Percentiles rank a stretch among this genome's conserved stretches.
Evolutionary conservation across 2,888 invertebrate genomes (phyloP).

Genomic region (Acronicta aceris): DNA sequence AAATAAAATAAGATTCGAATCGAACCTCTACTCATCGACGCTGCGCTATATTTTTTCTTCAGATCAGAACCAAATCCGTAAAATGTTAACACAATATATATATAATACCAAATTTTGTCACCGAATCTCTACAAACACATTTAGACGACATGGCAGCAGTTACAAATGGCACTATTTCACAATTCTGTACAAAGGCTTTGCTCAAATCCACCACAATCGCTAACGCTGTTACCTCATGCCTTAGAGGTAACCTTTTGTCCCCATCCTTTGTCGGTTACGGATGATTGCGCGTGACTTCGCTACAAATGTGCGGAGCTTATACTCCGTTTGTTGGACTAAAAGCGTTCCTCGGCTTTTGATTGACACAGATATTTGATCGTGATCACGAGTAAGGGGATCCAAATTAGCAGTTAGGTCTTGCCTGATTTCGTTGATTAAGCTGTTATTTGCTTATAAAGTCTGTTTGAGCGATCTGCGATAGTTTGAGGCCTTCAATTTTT

Average conservation of each 20-base stretch:
- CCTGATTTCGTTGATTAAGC: slow-evolving; percentile 43
- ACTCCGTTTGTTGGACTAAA: slow-evolving; percentile 73
- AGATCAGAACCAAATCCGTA: not conserved
- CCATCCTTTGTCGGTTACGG: slow-evolving; percentile 78
- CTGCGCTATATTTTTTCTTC: not conserved
- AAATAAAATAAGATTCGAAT: no score
- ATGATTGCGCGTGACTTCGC: slow-evolving; percentile 81
- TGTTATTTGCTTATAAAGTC: slow-evolving; percentile 31
- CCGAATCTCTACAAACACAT: slow-evolving; percentile 12
- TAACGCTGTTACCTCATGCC: slow-evolving; percentile 44
- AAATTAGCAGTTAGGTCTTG: slow-evolving; percentile 41
- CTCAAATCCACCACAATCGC: slow-evolving; percentile 51
- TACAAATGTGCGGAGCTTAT: slow-evolving; percentile 77
- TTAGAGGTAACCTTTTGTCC: slow-evolving; percentile 52
- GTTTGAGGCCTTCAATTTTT: slow-evolving; percentile 10
- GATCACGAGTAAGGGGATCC: slow-evolving; percentile 52
- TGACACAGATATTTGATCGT: slow-evolving; percentile 76
- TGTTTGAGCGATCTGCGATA: slow-evolving; percentile 12
- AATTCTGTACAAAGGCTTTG: slow-evolving; percentile 41
- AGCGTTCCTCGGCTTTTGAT: slow-evolving; percentile 71
- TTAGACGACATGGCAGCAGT: slow-evolving; percentile 26
- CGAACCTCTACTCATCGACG: no score
- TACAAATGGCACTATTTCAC: slow-evolving; percentile 40
- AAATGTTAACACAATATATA: not conserved
- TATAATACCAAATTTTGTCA: not conserved